Conservation (phyloP, 2,797 vertebrate genomes). For the Loris lydekkerianus region DNA sequence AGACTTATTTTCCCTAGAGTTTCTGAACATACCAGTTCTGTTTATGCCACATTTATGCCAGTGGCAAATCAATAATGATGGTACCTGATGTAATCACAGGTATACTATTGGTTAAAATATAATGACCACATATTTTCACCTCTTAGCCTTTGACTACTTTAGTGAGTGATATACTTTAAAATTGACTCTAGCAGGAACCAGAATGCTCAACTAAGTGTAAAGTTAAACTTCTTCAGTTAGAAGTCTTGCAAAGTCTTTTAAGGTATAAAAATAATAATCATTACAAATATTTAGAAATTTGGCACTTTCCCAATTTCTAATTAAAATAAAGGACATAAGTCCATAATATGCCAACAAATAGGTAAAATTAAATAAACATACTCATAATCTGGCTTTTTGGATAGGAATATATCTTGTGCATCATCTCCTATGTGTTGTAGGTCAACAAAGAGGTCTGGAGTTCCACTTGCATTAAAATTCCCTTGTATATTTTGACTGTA, state of each 20-base stretch:
- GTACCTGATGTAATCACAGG: not conserved
- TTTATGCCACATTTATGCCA: conserved; percentile 29
- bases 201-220: not conserved
- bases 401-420: conserved; percentile 93
- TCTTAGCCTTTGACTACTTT: not conserved
- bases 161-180: not conserved
- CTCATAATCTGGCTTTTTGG: conserved; percentile 94
- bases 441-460: conserved; percentile 90
- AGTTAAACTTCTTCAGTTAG: not conserved
- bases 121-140: conserved; percentile 9
- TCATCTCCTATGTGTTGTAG: conserved; percentile 91
- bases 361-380: conserved; percentile 87
- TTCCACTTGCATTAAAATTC: conserved; percentile 88
- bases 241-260: conserved; percentile 14
- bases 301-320: not conserved
- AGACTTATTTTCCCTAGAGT: not conserved
- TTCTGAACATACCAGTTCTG: not conserved
- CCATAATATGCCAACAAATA: conserved; percentile 45
- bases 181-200: not conserved
- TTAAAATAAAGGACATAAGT: conserved; percentile 48
- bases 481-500: conserved; percentile 94
- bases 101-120: conserved; percentile 31
- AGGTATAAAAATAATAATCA: not conserved
- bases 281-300: conserved; percentile 5
- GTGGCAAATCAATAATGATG: not conserved